A percentile compares a stretch with the other conserved stretches of the same genome.
These are phyloP conservation scores for Stegostoma tigrinum DNA, from an alignment of 2,113 vertebrate genomes.

Conservation along the genomic window DNA sequence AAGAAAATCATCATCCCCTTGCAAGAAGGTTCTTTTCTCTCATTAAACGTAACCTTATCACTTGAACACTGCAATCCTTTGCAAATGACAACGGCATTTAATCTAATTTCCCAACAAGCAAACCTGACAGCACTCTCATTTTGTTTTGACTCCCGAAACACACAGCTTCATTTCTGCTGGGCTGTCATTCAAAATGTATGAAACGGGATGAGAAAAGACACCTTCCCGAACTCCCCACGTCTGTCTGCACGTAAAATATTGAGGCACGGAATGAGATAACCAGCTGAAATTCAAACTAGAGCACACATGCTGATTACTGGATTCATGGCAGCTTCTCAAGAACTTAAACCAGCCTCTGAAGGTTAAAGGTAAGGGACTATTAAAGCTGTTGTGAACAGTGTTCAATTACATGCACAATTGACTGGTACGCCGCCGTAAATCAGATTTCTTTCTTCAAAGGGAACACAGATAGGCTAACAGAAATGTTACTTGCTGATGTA, in stretches of 20 bases:
- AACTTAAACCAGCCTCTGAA: background rate
- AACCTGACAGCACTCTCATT: slow-evolving; percentile 79
- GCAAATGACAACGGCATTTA: slow-evolving; percentile 85
- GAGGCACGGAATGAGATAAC: background rate
- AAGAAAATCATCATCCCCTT: slow-evolving; percentile 49
- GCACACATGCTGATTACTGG: slow-evolving; percentile 6
- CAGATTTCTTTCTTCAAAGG: background rate
- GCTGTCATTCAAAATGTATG: slow-evolving; percentile 85
- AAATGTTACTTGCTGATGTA: background rate
- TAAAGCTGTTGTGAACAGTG: slow-evolving; percentile 1
- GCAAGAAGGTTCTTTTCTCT: slow-evolving; percentile 72
- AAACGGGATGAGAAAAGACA: slow-evolving; percentile 38
- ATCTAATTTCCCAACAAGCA: slow-evolving; percentile 88
- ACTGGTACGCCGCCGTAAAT: background rate
- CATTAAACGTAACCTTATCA: slow-evolving; percentile 91
- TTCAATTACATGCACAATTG: slow-evolving; percentile 30
- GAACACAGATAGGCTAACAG: background rate
- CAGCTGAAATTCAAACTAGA: background rate
- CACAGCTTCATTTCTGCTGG: slow-evolving; percentile 93
- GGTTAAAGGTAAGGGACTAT: slow-evolving; percentile 27
- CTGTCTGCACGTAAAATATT: background rate
- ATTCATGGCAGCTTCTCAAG: background rate
- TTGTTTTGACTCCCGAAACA: slow-evolving; percentile 87
- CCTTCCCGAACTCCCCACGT: background rate
- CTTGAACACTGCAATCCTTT: slow-evolving; percentile 72